phyloP scores from a whole-genome alignment of 1,140 invertebrate genomes.

The Stenopsyche tienmushanensis region DNA sequence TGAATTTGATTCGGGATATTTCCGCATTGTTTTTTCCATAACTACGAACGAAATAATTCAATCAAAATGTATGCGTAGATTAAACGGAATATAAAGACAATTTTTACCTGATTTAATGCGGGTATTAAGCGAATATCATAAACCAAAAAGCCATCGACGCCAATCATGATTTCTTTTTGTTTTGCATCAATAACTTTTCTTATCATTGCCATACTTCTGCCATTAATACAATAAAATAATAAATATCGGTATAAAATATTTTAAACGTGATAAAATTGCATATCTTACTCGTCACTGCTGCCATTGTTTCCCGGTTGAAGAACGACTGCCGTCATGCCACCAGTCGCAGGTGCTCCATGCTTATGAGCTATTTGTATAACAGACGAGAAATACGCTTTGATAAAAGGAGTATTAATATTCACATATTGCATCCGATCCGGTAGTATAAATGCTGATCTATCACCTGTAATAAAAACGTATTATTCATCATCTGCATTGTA shows the following conservation, averaged over 20 bases:
- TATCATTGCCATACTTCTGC: conserved; percentile 48
- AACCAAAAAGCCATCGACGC: conserved; percentile 71
- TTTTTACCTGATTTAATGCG: conserved; percentile 59
- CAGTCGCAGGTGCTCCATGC: conserved; percentile 64
- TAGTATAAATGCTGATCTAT: conserved; percentile 60
- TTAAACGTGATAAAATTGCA: background rate
- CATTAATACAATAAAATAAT: conserved; percentile 11
- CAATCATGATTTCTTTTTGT: conserved; percentile 59
- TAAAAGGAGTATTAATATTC: conserved; percentile 64
- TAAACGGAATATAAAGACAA: conserved; percentile 1
- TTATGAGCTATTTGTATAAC: conserved; percentile 64
- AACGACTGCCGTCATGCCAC: conserved; percentile 68
- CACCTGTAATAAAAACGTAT: conserved; percentile 48
- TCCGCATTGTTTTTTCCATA: conserved; percentile 53
- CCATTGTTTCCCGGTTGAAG: conserved; percentile 51
- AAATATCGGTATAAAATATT: background rate
- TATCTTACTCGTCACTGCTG: conserved; percentile 46
- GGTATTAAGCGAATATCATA: conserved; percentile 65
- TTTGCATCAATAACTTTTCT: conserved; percentile 56
- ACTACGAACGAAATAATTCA: conserved; percentile 45
- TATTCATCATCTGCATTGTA: background rate
- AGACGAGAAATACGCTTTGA: conserved; percentile 64
- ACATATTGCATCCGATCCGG: conserved; percentile 71
- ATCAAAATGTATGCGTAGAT: conserved; percentile 4
- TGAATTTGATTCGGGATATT: conserved; percentile 52